These are phyloP conservation scores for Orius insidiosus DNA, from an alignment of 1,140 invertebrate genomes.

Conservation along the genomic window DNA sequence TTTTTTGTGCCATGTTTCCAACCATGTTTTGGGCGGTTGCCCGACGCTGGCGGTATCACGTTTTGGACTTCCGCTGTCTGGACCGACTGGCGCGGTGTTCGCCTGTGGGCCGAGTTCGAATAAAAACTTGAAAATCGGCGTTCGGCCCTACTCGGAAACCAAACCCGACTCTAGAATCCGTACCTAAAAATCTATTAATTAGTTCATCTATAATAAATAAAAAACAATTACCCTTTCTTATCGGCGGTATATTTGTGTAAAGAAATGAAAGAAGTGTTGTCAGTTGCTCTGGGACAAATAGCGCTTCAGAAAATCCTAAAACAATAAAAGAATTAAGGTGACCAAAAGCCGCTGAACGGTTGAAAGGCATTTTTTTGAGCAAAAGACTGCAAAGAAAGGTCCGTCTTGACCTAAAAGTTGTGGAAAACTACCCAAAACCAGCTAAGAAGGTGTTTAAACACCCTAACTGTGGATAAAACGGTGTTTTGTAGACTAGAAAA, in stretches of 20 bases:
- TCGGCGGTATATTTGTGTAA: constrained; percentile 64
- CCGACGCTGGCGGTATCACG: background rate
- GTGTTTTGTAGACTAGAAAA: too few relatives aligned
- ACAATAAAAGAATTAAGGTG: constrained; percentile 9
- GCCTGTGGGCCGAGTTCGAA: constrained; percentile 59
- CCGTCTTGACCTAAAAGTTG: too few relatives aligned
- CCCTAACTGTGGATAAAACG: too few relatives aligned
- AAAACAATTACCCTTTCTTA: constrained; percentile 70
- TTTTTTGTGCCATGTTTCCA: background rate
- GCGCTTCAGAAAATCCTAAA: constrained; percentile 39
- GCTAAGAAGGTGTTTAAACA: too few relatives aligned
- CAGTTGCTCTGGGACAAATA: constrained; percentile 52
- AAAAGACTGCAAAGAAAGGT: too few relatives aligned
- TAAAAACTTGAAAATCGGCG: constrained; percentile 59
- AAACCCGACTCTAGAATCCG: constrained; percentile 57
- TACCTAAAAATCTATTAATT: constrained; percentile 51
- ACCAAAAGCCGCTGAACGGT: too few relatives aligned
- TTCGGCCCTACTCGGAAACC: constrained; percentile 61
- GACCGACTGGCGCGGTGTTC: constrained; percentile 38
- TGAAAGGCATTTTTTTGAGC: too few relatives aligned
- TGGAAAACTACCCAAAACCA: too few relatives aligned
- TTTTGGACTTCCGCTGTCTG: background rate
- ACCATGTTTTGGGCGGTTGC: background rate
- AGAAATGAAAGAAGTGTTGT: constrained; percentile 54
- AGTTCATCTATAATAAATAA: too few relatives aligned